Conservation (phyloP, 2,113 vertebrate species). For the Mellivora capensis region DNA sequence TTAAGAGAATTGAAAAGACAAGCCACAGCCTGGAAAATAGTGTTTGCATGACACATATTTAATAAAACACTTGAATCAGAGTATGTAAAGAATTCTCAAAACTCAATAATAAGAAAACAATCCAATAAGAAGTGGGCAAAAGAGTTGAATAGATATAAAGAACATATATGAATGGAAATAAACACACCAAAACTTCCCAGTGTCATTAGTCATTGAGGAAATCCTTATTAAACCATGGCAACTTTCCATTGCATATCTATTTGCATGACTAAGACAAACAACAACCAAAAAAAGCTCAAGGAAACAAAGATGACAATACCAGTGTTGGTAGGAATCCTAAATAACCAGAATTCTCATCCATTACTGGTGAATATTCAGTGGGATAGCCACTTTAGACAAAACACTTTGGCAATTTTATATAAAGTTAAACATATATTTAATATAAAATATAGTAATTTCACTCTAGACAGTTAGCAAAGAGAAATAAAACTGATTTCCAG, state of each 20-base stretch:
- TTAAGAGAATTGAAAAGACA: not conserved
- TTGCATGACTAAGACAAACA: not conserved
- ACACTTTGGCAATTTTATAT: not conserved
- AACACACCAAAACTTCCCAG: not conserved
- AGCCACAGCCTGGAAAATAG: not conserved
- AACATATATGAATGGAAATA: not conserved
- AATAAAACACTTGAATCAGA: not conserved
- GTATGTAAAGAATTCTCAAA: not conserved
- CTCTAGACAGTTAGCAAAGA: conserved; percentile 7
- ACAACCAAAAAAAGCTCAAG: not conserved
- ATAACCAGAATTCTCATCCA: not conserved
- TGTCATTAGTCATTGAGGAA: not conserved
- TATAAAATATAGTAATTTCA: not conserved
- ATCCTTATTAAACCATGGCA: not conserved
- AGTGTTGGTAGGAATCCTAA: not conserved
- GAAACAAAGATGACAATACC: not conserved
- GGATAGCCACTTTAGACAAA: not conserved
- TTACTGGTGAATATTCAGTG: not conserved
- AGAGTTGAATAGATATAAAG: not conserved
- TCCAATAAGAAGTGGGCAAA: not conserved
- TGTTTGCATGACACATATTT: not conserved
- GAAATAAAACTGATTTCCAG: not conserved
- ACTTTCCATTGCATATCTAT: not conserved
- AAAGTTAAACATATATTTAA: not conserved
- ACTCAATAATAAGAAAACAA: not conserved